These are phyloP conservation scores for Pachyuromys duprasi DNA, from an alignment of 2,797 vertebrate species.

Conservation along the genomic window DNA sequence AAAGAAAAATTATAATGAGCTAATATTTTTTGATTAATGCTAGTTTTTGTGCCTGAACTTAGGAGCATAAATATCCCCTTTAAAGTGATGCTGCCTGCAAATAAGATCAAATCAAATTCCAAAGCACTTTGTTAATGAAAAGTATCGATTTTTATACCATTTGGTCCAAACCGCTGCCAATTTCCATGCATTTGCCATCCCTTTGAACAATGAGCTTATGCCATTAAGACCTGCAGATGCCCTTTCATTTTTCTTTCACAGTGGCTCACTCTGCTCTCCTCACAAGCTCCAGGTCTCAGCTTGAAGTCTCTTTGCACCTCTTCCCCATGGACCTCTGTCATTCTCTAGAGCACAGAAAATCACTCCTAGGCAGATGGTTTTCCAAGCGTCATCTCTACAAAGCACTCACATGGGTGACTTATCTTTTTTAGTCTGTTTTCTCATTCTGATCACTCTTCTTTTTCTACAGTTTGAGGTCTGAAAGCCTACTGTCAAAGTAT, in stretches of 20 bases:
- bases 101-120: constrained; percentile 80
- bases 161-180: constrained; percentile 47
- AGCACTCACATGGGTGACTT: not conserved
- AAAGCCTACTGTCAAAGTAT: not conserved
- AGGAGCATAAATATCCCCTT: constrained; percentile 75
- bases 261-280: not conserved
- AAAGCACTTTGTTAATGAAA: constrained; percentile 82
- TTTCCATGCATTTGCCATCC: not conserved
- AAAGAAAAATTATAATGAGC: constrained; percentile 81
- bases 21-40: constrained; percentile 80
- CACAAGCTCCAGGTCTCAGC: not conserved
- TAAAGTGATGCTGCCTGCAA: constrained; percentile 71
- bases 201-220: not conserved
- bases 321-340: not conserved
- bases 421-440: accelerated
- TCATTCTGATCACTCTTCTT: accelerated
- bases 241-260: not conserved
- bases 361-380: not conserved
- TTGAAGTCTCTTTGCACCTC: not conserved
- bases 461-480: not conserved
- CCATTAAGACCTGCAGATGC: not conserved
- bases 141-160: constrained; percentile 78
- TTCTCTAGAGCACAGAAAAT: accelerated
- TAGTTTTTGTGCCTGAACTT: constrained; percentile 45
- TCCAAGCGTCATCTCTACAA: not conserved